phyloP scores from a whole-genome alignment of 2,888 invertebrate species.

The Choreutis nemorana region DNA sequence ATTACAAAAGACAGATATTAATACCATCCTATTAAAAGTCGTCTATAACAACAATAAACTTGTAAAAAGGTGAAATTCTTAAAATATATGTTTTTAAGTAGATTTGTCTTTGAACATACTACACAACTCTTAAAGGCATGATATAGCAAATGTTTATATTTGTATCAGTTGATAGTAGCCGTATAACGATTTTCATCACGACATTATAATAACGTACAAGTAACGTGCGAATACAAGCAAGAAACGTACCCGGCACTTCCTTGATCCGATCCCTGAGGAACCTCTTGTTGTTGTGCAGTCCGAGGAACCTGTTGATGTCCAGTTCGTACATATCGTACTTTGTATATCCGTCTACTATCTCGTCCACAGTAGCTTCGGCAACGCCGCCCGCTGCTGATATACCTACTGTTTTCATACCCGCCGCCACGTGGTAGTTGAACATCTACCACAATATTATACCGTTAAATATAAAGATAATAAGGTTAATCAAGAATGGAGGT shows the following conservation, averaged over 20 bases:
- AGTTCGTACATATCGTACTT: constrained; percentile 87
- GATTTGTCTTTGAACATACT: no score
- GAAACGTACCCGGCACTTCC: constrained; percentile 84
- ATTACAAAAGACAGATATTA: no score
- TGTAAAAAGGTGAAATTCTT: no score
- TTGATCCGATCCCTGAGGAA: constrained; percentile 90
- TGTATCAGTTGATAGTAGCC: no score
- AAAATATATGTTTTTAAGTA: no score
- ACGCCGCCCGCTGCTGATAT: constrained; percentile 94
- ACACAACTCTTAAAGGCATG: no score
- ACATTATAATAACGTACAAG: no score
- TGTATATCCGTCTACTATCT: constrained; percentile 83
- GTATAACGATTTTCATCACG: no score
- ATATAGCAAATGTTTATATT: no score
- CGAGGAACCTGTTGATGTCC: constrained; percentile 88
- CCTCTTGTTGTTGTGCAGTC: constrained; percentile 93
- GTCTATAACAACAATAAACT: no score
- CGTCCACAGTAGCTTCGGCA: constrained; percentile 88
- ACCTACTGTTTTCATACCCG: constrained; percentile 97
- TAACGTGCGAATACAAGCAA: background rate
- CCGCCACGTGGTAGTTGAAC: constrained; percentile 88
- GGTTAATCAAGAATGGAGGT: no score
- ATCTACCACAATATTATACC: constrained; percentile 63
- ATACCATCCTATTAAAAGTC: no score
- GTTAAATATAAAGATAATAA: background rate